These are phyloP conservation scores for Agapornis roseicollis DNA, from an alignment of 2,113 vertebrate genomes.

Conservation along the genomic window DNA sequence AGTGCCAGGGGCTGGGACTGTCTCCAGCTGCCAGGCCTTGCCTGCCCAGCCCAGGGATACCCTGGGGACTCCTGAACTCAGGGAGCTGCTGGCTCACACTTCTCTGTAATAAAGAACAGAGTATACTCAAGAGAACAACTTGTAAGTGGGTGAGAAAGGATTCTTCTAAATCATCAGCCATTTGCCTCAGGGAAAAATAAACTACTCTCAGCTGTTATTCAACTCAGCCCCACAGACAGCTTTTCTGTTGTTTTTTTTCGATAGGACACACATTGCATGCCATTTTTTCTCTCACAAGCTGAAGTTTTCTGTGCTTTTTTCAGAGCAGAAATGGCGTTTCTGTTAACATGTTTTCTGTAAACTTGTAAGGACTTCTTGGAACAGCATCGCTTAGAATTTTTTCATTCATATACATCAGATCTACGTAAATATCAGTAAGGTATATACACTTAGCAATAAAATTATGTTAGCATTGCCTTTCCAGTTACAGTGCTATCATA, in stretches of 20 bases:
- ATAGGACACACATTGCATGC: background rate
- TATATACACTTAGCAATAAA: background rate
- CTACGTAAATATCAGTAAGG: background rate
- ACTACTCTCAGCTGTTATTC: background rate
- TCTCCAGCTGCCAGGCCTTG: background rate
- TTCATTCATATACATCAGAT: background rate
- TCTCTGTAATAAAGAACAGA: background rate
- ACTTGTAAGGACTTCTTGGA: background rate
- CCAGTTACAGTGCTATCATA: background rate
- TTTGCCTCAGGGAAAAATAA: constrained; percentile 5
- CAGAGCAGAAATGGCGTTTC: background rate
- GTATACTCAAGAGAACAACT: background rate
- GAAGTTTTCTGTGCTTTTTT: background rate
- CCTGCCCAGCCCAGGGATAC: background rate
- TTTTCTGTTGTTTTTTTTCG: background rate
- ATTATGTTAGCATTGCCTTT: background rate
- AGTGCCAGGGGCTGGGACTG: background rate
- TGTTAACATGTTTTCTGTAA: background rate
- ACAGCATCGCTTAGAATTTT: background rate
- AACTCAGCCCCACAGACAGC: background rate
- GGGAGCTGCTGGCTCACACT: background rate
- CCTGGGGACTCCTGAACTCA: background rate
- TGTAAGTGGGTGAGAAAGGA: background rate
- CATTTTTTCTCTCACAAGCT: background rate
- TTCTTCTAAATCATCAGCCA: background rate